Base-by-base conservation (phyloP, 2,888 invertebrate species). In the Cataglyphis rosenhaueri region DNA sequence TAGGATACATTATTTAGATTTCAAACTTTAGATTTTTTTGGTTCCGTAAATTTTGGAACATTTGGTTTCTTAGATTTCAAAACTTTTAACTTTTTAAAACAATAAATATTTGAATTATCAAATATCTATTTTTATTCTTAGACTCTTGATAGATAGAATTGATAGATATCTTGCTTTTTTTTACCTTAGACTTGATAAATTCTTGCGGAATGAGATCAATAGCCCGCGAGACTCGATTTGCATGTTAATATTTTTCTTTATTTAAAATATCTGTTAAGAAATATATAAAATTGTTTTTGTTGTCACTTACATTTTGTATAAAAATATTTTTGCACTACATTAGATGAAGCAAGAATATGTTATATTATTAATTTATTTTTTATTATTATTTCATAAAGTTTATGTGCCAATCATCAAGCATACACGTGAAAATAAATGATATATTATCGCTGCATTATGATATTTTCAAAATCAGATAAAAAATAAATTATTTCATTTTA, bases 401-500 rank as follows among this genome's bases (percentile, higher is more conserved):
- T 25, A 79, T 21, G 18, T 8, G 32, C 12, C 10, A 38, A 32
- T 59, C 18, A 25, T 78, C 25, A 70, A 70, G 25, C n/a, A n/a
- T 35, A 48, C 6, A 35, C 32, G n/a, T 15, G 4, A 32, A 71
- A 59, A 79, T 71, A 71, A 79, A 71, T 18, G 21, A 59, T 35
- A 41, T 10, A 57, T 76, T 57, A 55, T 70, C 35, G n/a, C 4
- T 12, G n/a, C 12, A n/a, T 48, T 1, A 59, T 8, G 15, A n/a
- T 32, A 76, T 25, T 59, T 71, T 66, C 25, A 1, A 44, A 71
- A 61, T 44, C 35, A 21, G 25, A 44, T 59, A 61, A 71, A 79
- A 79, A 71, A 59, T 71, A 71, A 70, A 70, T 64, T 1, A 29
- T 71, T 79, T 79, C 9, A 44, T 79, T 52, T 52, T 70, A 48